Conservation (phyloP, 30 jellyfish, hydroid and myxozoan genomes). For the Aurelia sp. region DNA sequence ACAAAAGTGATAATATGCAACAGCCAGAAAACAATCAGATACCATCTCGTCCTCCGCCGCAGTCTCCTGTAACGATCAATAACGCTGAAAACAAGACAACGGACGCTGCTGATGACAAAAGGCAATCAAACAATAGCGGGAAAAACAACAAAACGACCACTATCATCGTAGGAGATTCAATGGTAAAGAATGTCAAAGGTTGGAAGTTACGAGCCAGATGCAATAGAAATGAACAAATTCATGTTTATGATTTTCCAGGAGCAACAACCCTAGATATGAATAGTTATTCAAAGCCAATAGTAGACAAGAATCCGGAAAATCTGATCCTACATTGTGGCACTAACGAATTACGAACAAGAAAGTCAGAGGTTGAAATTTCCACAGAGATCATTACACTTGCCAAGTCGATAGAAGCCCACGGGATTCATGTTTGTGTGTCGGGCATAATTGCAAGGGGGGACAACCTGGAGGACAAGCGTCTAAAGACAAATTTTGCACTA, state of each 20-base stretch:
- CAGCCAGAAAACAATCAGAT: too few species aligned
- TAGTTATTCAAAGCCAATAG: conserved; percentile 5
- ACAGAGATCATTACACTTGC: conserved; percentile 14
- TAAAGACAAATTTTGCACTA: conserved; percentile 4
- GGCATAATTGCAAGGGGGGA: conserved; percentile 18
- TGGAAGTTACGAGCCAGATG: conserved; percentile 3
- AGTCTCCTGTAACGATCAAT: too few species aligned
- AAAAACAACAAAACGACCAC: background rate
- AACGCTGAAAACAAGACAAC: too few species aligned
- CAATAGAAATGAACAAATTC: conserved; percentile 4
- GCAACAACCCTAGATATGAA: conserved; percentile 8
- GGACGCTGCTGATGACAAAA: too few species aligned
- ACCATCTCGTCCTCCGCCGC: too few species aligned
- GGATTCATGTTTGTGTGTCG: background rate
- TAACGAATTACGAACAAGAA: background rate
- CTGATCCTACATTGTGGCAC: background rate
- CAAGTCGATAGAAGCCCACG: background rate
- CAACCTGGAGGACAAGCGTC: conserved; percentile 23
- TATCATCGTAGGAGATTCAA: conserved; percentile 12
- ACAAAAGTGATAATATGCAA: too few species aligned
- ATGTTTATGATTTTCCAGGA: conserved; percentile 13
- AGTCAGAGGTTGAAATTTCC: conserved; percentile 18
- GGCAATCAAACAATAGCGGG: background rate
- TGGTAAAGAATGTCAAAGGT: conserved; percentile 12
- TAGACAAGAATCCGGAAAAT: conserved; percentile 7